Evolutionary conservation across 2,113 vertebrate species (phyloP).

Genomic region (Oreochromis niloticus): DNA sequence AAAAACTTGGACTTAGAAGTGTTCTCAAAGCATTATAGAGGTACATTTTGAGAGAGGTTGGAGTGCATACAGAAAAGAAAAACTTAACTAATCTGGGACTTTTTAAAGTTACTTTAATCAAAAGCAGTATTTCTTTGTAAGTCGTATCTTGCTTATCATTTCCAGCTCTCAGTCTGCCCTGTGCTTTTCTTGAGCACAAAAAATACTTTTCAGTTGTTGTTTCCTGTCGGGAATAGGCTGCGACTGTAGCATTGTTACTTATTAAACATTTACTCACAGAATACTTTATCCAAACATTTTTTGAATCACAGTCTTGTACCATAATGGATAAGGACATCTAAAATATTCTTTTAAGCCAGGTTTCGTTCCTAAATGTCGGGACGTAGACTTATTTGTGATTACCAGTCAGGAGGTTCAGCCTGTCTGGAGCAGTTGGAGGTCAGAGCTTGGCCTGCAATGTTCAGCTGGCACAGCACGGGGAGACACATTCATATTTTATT

Average conservation of each 20-base stretch:
- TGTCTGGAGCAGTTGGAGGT: constrained; percentile 45
- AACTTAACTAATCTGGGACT: neutral
- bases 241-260: neutral
- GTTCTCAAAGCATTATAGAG: neutral
- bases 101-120: neutral
- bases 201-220: neutral
- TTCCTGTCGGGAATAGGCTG: neutral
- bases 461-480: constrained; percentile 11
- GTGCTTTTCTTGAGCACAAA: neutral
- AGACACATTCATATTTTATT: constrained; percentile 70
- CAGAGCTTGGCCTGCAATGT: constrained; percentile 14
- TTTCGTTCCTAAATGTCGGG: neutral
- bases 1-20: neutral
- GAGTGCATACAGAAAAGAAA: neutral
- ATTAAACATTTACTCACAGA: neutral
- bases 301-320: neutral
- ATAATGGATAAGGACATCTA: neutral
- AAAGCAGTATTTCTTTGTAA: neutral
- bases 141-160: neutral
- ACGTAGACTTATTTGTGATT: neutral
- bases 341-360: neutral
- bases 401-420: neutral
- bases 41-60: neutral
- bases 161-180: neutral
- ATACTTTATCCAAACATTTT: neutral